Percentiles rank a stretch among this genome's conserved stretches.
Evolutionary conservation across 2,113 vertebrate species (phyloP).

Genomic region (zebrafish (Danio rerio)): GRCz12tu NC_133184.1:7450001-7450500

Average conservation of each 20-base stretch:
- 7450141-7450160: conserved; percentile 75
- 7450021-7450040: conserved; percentile 76
- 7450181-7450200: conserved; percentile 81
- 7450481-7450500: too few relatives aligned
- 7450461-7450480: too few relatives aligned
- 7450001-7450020: conserved; percentile 78
- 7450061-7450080: background rate
- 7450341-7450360: too few relatives aligned
- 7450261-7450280: conserved; percentile 83
- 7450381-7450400: too few relatives aligned
- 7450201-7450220: conserved; percentile 86
- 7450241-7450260: conserved; percentile 83
- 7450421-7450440: too few relatives aligned
- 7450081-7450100: background rate
- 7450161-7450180: conserved; percentile 71
- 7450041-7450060: conserved; percentile 70
- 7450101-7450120: background rate
- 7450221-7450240: conserved; percentile 88
- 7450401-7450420: too few relatives aligned
- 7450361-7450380: too few relatives aligned
- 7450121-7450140: background rate
- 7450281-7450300: conserved; percentile 81
- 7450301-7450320: conserved; percentile 80
- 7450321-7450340: background rate
- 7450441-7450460: too few relatives aligned